phyloP scores from a whole-genome alignment of 1,140 invertebrate genomes.

The Drosophila lini region DNA sequence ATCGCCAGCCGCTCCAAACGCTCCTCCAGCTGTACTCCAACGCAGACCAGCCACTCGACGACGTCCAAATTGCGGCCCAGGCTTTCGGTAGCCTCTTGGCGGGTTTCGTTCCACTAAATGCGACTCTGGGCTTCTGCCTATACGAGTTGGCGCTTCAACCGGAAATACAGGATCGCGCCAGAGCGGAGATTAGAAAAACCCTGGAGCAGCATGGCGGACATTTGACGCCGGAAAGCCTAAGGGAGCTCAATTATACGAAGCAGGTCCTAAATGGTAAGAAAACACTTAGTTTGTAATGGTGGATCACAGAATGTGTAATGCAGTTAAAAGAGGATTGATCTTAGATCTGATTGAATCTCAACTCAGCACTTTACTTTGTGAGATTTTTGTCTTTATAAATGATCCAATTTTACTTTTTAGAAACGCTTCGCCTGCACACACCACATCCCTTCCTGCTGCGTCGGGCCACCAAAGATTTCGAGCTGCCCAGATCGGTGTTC shows the following conservation, averaged over 20 bases:
- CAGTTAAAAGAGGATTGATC: too few species aligned
- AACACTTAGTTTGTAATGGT: background rate
- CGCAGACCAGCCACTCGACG: conserved; percentile 23
- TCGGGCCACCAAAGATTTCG: conserved; percentile 85
- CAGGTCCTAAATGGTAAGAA: conserved; percentile 86
- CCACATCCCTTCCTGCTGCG: conserved; percentile 85
- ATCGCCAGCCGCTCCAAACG: conserved; percentile 83
- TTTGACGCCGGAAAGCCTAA: conserved; percentile 83
- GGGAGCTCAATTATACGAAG: conserved; percentile 85
- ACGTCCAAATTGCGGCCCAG: conserved; percentile 73
- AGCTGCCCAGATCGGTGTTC: conserved; percentile 84
- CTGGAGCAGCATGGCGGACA: conserved; percentile 77
- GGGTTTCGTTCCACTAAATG: conserved; percentile 85
- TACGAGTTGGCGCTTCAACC: conserved; percentile 87
- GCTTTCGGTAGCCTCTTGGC: conserved; percentile 84
- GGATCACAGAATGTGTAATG: too few species aligned
- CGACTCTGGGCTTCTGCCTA: conserved; percentile 86
- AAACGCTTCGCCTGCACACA: conserved; percentile 87
- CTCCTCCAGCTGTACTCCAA: conserved; percentile 85
- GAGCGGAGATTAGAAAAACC: conserved; percentile 86
- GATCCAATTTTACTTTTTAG: conserved; percentile 38
- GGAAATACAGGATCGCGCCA: conserved; percentile 87
- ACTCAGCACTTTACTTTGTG: too few species aligned
- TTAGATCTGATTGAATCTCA: too few species aligned
- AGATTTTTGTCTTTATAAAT: too few species aligned